Percentiles rank a stretch among this genome's conserved stretches.
These are phyloP conservation scores for Lasioglossum vierecki DNA, from an alignment of 2,888 invertebrate genomes.

Conservation along the genomic window DNA sequence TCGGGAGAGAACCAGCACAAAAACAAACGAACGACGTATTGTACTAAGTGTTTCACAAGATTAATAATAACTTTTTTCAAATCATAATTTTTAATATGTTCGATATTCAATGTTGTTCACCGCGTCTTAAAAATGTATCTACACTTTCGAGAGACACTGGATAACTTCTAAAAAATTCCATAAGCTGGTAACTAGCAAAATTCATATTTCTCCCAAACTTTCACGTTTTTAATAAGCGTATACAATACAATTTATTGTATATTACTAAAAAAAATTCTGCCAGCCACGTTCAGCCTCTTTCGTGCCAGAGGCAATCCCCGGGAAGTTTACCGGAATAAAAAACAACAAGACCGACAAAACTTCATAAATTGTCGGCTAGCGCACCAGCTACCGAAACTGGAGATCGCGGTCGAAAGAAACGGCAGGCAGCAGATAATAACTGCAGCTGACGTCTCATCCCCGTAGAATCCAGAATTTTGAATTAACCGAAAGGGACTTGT, in stretches of 20 bases:
- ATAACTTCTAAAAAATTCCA: background rate
- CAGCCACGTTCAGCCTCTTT: background rate
- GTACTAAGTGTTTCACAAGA: too few relatives aligned
- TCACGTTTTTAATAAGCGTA: background rate
- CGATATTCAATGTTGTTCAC: background rate
- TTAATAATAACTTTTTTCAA: background rate
- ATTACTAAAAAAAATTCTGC: background rate
- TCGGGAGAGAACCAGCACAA: too few relatives aligned
- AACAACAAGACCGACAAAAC: background rate
- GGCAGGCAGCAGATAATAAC: constrained; percentile 20
- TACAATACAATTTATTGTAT: background rate
- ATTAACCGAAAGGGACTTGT: constrained; percentile 13
- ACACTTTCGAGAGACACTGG: background rate
- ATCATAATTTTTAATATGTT: background rate
- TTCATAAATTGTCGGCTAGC: background rate
- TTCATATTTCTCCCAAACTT: background rate
- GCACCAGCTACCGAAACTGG: background rate
- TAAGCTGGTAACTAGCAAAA: background rate
- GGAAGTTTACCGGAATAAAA: background rate
- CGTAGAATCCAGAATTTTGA: constrained; percentile 33
- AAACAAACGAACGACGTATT: too few relatives aligned
- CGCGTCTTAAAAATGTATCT: background rate
- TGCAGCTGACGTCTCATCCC: constrained; percentile 39
- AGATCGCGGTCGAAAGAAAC: constrained; percentile 3
- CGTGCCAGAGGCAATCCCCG: background rate